A percentile compares a stretch with the other conserved stretches of the same genome.
phyloP scores from a whole-genome alignment of 2,113 vertebrate genomes.

The Vidua macroura region DNA sequence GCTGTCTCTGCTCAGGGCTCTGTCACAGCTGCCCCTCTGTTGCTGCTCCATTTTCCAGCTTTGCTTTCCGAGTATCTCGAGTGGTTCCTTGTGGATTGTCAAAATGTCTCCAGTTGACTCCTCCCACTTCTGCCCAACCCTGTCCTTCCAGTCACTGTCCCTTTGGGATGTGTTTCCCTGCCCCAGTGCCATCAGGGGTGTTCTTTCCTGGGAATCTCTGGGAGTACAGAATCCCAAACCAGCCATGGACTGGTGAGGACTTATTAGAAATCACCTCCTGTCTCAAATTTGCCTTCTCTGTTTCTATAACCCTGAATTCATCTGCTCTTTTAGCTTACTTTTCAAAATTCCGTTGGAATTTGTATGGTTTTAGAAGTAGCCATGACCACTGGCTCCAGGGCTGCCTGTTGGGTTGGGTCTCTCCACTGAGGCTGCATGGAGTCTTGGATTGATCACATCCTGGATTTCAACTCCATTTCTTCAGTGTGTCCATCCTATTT shows the following conservation, averaged over 20 bases:
- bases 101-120: rapidly evolving
- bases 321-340: background rate
- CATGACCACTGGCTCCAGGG: background rate
- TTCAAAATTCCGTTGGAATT: background rate
- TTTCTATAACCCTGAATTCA: background rate
- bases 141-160: background rate
- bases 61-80: rapidly evolving
- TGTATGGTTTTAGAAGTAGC: background rate
- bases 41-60: background rate
- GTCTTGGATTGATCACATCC: background rate
- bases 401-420: background rate
- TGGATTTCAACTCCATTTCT: background rate
- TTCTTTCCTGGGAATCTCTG: no score
- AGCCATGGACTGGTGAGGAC: rapidly evolving
- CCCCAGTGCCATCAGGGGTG: rapidly evolving
- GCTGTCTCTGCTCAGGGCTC: background rate
- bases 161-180: background rate
- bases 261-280: rapidly evolving
- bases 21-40: rapidly evolving
- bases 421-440: rapidly evolving
- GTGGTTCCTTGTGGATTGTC: background rate
- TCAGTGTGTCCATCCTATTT: background rate
- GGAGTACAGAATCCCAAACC: background rate
- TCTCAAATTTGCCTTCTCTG: background rate
- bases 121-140: rapidly evolving